Evolutionary conservation across 1,140 invertebrate genomes (phyloP).

Genomic region (Diachasma alloeum): DNA sequence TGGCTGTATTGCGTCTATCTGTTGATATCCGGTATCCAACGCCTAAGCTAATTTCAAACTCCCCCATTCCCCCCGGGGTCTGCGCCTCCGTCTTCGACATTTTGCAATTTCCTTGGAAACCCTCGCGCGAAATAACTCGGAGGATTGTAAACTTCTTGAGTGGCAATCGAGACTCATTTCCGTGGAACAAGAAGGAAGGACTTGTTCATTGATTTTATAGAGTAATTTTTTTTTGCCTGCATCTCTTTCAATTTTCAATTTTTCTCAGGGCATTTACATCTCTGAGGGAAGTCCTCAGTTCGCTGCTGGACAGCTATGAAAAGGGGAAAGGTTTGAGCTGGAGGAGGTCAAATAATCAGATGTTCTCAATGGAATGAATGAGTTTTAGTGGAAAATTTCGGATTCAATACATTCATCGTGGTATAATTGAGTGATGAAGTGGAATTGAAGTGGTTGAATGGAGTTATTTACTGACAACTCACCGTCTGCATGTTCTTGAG

Average conservation of each 20-base stretch:
- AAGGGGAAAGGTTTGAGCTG: no score
- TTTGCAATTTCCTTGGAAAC: background rate
- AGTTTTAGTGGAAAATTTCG: no score
- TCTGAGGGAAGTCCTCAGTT: no score
- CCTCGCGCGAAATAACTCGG: background rate
- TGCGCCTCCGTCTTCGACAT: background rate
- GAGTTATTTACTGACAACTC: conserved; percentile 46
- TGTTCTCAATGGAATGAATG: no score
- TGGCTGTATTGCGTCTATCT: conserved; percentile 21
- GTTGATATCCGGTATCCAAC: conserved; percentile 22
- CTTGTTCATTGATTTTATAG: no score
- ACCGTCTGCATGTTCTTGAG: conserved; percentile 84
- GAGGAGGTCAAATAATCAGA: no score
- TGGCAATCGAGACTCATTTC: conserved; percentile 20
- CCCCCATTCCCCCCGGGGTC: background rate
- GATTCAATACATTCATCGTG: no score
- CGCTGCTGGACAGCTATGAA: no score
- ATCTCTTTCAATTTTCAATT: background rate
- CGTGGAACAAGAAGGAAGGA: background rate
- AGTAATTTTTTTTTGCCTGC: background rate
- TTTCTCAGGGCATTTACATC: no score
- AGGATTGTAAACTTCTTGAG: conserved; percentile 16
- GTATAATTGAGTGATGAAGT: no score
- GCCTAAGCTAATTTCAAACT: conserved; percentile 27
- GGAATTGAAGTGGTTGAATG: no score